Evolutionary conservation across 1,140 invertebrate genomes (phyloP), one percentile per base, ranked within the genome.

Genomic region (Euura lappo): DNA sequence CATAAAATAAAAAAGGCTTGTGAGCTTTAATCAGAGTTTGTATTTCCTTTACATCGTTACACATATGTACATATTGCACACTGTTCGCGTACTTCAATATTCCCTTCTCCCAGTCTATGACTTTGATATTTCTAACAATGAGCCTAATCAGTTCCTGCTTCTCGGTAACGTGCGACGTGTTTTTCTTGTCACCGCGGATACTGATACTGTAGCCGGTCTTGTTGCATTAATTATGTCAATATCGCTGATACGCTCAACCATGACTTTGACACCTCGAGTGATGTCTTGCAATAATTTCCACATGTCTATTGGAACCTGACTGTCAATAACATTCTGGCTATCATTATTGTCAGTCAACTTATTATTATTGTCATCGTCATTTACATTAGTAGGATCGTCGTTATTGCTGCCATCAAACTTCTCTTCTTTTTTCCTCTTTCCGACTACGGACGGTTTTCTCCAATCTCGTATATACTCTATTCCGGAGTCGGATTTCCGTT

Each of bases 211-310:
- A 3, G 13, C 10, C 10, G 51, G 51, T 60, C 43, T 73, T 43
- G 42, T 42, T 44, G 68, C 75, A 78, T 75, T 80, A 45, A 76
- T 79, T 43, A 77, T 71, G 75, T 81, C 81, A 6, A n/a, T n/a
- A 60, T 60, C 51, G 51, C 51, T 60, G 10, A 88, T 72, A 28
- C 86, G 82, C 67, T 76, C 79, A 44, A 88, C 72, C 8, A 86
- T 80, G 51, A 88, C 85, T 71, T 79, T 84, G 28, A 77, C 84
- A 71, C 84, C 84, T 70, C 77, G 79, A 5, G 80, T 83, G 11
- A 88, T 81, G 65, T 86, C 85, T 45, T 81, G 78, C 64, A 88
- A 78, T 42, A 88, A 82, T 79, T 88, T 88, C 66, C 78, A 75
- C 72, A 86, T 79, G 69, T 88, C 78, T 67, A 87, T 66, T 65